Base-by-base conservation (phyloP, 37 sponge, comb jelly and placozoan genomes). In the Aplysina aerophoba region DNA sequence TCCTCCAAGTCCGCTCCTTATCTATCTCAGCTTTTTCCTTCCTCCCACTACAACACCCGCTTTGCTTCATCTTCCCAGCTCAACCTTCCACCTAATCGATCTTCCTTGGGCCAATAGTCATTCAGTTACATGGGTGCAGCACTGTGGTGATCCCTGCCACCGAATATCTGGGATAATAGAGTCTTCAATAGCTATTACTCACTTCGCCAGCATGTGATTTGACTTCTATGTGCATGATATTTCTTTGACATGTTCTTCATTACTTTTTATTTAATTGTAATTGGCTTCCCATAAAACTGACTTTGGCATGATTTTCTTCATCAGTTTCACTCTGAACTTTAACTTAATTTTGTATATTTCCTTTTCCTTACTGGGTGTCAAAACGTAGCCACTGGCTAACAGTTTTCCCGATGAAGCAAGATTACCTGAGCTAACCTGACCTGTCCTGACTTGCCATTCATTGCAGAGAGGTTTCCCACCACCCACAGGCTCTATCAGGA, bases 61-160 rank as follows among this genome's bases (percentile, higher is more conserved):
- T 69, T 35, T 30, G 33, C 71, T 27, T 69, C 71, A 69, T 27
- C 71, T 69, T 69, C 71, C 71, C 71, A 69, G 6, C 71, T 69
- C 33, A 69, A 69, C 27, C 71, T 69, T 69, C 71, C 71, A 6
- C 71, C 71, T n/a, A 69, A 1, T 35, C 2, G 71, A 27, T 69
- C 34, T 30, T 69, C 71, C 28, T 69, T 34, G 4, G 6, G 28
- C 28, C 71, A 69, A 35, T 30, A 69, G 30, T 11, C 71, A 31
- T 69, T 69, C 71, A 69, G 4, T 69, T 69, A 30, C 33, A 27
- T 25, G 8, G 71, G 71, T 69, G 71, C 34, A 69, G 28, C 34
- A 27, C 33, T 25, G 71, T 69, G 71, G 71, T 35, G 33, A 27
- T 27, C 33, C 33, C 34, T 69, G 13, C 33, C 71, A 31, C 33